Base-by-base conservation (phyloP, 2,113 vertebrate species). In the Pyrgilauda ruficollis region DNA sequence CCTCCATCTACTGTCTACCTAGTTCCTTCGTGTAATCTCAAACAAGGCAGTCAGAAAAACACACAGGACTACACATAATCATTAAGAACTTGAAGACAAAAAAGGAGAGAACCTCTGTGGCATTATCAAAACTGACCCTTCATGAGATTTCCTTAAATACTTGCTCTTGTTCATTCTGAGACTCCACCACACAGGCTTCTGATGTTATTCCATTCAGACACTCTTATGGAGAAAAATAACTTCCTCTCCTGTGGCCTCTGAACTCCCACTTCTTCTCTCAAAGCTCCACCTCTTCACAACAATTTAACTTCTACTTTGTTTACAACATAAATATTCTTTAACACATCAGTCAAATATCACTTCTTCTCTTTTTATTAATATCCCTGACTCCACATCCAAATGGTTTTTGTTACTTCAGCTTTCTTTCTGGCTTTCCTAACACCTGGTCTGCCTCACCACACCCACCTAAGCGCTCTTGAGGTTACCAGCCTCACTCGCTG, bases 401-500 rank as follows among this genome's bases (percentile, higher is more conserved):
- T 18, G 24, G 19, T 30, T 46, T 44, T 56, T 16, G 15, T 43
- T 16, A 46, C 18, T 55, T 33, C 62, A 85, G 9, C 27, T 46
- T 66, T 13, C 31, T 70, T 66, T 20, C 41, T 5, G 17, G 7
- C 39, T 67, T 69, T 39, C 20, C 63, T 26, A 59, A 61, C 6
- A 53, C 28, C n/a, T 4, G 35, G 7, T 17, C 10, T 35, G 43
- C 31, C 43, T 37, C 61, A 43, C 2, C 39, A 22, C 26, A 63
- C 4, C 19, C 46, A 47, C 47, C 11, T 8, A 1, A 43, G 7
- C 2, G 0, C n/a, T 20, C 11, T 11, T 8, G 21, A 31, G 26
- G 21, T 6, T 1, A 31, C 11, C 43, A 35, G 12, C 28, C 33
- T 20, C 62, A 28, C 50, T 19, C 28, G 3, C n/a, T 5, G 28